phyloP scores from a whole-genome alignment of 2,888 invertebrate species.

The Cybosia mesomella region DNA sequence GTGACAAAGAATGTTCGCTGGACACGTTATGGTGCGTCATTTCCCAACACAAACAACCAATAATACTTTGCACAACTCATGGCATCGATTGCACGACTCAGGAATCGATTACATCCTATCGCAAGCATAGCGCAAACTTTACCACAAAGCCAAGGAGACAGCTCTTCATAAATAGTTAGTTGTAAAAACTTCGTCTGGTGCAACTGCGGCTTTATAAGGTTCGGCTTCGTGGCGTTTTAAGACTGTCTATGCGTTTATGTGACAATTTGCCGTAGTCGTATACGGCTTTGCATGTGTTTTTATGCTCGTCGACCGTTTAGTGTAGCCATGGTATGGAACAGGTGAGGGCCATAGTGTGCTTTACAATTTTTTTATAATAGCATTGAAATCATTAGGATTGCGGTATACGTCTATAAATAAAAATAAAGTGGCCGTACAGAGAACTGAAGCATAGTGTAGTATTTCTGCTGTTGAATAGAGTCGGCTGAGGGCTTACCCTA shows the following conservation, averaged over 20 bases:
- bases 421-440: neutral
- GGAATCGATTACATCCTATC: no score
- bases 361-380: slow-evolving; percentile 11
- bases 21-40: no score
- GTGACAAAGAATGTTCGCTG: no score
- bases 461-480: neutral
- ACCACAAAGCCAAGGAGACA: neutral
- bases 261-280: slow-evolving; percentile 38
- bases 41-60: no score
- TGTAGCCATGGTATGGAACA: slow-evolving; percentile 36
- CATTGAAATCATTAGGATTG: neutral
- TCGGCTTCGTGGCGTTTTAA: slow-evolving; percentile 39
- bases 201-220: slow-evolving; percentile 29
- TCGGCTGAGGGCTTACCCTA: neutral
- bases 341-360: neutral
- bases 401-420: neutral
- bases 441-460: neutral
- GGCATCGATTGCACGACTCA: no score
- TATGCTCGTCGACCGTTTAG: slow-evolving; percentile 28
- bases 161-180: slow-evolving; percentile 7
- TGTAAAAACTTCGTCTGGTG: neutral
- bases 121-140: no score
- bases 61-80: no score
- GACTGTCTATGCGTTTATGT: slow-evolving; percentile 41
- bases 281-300: slow-evolving; percentile 25